Evolutionary conservation across 2,113 vertebrate genomes (phyloP).

Genomic region (Emydocephalus ijimae): DNA sequence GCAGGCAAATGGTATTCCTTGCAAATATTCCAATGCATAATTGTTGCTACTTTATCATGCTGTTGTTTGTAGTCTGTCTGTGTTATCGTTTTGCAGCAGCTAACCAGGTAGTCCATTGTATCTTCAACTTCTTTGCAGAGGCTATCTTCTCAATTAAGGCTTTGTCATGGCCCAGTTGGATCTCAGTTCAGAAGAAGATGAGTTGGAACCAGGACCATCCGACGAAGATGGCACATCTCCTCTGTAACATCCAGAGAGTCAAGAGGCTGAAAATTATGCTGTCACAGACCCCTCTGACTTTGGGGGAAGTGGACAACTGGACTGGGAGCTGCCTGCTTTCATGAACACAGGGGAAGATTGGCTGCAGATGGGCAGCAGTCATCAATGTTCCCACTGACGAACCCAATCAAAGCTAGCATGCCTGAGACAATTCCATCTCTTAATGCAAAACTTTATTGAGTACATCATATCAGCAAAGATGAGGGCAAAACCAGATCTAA

Average conservation of each 20-base stretch:
- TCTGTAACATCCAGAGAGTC: background rate
- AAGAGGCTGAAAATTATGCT: background rate
- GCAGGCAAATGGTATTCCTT: background rate
- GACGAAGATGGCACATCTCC: background rate
- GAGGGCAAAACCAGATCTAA: too few species aligned
- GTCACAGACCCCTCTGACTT: too few species aligned
- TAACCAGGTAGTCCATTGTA: background rate
- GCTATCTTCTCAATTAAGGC: background rate
- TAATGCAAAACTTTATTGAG: too few species aligned
- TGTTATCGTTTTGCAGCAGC: background rate
- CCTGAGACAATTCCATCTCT: too few species aligned
- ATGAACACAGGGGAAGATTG: too few species aligned
- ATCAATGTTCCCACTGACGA: too few species aligned
- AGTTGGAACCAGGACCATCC: background rate
- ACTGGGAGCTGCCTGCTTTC: too few species aligned
- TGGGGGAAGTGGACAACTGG: too few species aligned
- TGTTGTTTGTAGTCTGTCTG: background rate
- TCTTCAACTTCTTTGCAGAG: background rate
- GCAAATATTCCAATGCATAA: background rate
- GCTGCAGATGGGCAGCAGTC: too few species aligned
- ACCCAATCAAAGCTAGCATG: too few species aligned
- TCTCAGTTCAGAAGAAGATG: background rate
- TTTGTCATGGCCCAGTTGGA: background rate
- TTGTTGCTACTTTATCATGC: background rate
- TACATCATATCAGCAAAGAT: too few species aligned